Evolutionary conservation across 2,113 vertebrate species (phyloP).

Genomic region (Chamaetylas fuelleborni): DNA sequence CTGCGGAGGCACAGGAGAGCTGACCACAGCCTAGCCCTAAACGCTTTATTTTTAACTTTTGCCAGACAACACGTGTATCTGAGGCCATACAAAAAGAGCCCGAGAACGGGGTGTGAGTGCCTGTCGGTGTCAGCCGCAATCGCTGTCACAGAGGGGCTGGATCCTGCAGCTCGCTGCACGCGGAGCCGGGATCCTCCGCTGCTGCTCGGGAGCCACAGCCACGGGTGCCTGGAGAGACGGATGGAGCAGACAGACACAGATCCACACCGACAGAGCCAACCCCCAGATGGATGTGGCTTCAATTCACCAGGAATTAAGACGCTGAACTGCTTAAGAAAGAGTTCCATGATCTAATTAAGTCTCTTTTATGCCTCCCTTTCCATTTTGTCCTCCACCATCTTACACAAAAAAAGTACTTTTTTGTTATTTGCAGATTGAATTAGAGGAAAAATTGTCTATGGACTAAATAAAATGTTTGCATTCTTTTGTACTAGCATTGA

Average conservation of each 20-base stretch:
- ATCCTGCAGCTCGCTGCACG: background rate
- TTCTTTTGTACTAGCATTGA: background rate
- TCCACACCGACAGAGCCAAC: constrained; percentile 38
- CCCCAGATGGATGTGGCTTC: constrained; percentile 22
- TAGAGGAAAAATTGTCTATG: background rate
- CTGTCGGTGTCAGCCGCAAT: constrained; percentile 38
- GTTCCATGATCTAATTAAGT: constrained; percentile 38
- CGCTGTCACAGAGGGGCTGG: constrained; percentile 5
- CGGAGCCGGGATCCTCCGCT: background rate
- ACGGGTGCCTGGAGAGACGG: constrained; percentile 32
- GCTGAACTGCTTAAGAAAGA: constrained; percentile 41
- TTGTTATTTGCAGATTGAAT: constrained; percentile 17
- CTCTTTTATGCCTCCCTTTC: constrained; percentile 1
- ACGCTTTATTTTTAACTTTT: constrained; percentile 62
- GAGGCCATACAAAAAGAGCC: constrained; percentile 8
- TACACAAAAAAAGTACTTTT: background rate
- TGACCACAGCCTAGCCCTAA: constrained; percentile 21
- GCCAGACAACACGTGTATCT: constrained; percentile 25
- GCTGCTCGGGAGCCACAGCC: background rate
- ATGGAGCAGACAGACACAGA: constrained; percentile 52
- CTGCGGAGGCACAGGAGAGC: background rate
- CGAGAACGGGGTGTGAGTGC: constrained; percentile 14
- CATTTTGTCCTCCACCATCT: background rate
- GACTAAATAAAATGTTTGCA: constrained; percentile 11
- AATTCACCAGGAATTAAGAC: constrained; percentile 45